Evolutionary conservation across 2,797 vertebrate species (phyloP).

Genomic region (Fratercula arctica): DNA sequence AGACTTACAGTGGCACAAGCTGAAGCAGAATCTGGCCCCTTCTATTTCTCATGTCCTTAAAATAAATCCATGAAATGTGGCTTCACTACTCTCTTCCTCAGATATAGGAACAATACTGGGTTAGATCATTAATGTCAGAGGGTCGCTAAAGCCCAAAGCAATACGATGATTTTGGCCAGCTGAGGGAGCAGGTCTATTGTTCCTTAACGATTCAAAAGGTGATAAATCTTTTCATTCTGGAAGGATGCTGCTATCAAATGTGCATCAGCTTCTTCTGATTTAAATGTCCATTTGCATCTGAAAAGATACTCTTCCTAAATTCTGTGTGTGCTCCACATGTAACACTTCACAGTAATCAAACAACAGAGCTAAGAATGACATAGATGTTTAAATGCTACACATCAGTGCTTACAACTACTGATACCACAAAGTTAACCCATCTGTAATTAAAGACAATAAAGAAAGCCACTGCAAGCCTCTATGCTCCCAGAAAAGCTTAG

Average conservation of each 20-base stretch:
- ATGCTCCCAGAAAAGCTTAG: background rate
- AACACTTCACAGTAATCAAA: background rate
- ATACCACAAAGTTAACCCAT: background rate
- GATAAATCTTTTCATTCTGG: background rate
- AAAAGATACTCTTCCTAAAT: conserved; percentile 10
- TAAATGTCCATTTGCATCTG: background rate
- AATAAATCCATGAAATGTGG: background rate
- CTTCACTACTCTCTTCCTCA: background rate
- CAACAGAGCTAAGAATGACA: background rate
- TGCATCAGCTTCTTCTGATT: background rate
- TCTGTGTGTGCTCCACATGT: background rate
- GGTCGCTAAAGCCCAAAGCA: background rate
- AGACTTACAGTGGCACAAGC: background rate
- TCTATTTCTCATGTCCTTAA: background rate
- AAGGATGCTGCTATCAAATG: background rate
- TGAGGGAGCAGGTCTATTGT: background rate
- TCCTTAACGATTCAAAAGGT: background rate
- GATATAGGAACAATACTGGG: background rate
- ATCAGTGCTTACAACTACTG: background rate
- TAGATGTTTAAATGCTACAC: background rate
- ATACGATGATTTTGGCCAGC: background rate
- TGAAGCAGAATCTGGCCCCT: background rate
- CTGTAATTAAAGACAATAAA: background rate
- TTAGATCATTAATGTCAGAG: background rate
- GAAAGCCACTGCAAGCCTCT: background rate